Base-by-base conservation (phyloP, 1,140 invertebrate genomes). In the Pseudobourletiella spinata region DNA sequence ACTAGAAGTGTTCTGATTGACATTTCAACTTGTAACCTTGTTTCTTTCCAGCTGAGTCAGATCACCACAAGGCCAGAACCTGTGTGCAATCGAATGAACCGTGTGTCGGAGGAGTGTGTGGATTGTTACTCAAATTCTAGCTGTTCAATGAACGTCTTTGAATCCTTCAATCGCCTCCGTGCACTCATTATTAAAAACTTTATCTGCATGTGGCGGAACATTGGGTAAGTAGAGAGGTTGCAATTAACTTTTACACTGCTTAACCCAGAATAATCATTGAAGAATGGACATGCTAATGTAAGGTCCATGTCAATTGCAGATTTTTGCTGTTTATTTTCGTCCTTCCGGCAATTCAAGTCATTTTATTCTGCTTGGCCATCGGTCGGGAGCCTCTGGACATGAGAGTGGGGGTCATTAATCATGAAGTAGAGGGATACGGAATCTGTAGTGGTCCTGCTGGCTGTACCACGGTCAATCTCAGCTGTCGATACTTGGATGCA, bases 311-410 rank as follows among this genome's bases (percentile, higher is more conserved):
- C n/a, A n/a, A n/a, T 76, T 78, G 29, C 72, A 89, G 88, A 43
- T 85, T 93, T 20, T 89, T 94, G 84, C 76, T 89, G 61, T 96
- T 96, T 76, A 91, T 95, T 71, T 91, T 95, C 71, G 85, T 87
- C 11, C 76, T 97, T 68, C 93, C 93, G 29, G 87, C 92, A 1
- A 85, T 91, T 76, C 91, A 97, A 79, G 91, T 92, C n/a, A 87
- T 95, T 48, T 81, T 96, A 2, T 97, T 98, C 79, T 97, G 93
- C 75, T 74, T 95, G 64, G 90, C 92, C 24, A 94, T 97, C 67
- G 94, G 94, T 59, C 82, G 88, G 26, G 89, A 94, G 73, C 94
- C 94, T 0, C 85, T 82, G 52, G 86, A 87, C 46, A 80, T 98
- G 0, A 83, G 82, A 65, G 69, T 98, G 72, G 91, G 88, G 28